Evolutionary conservation across 2,797 vertebrate species (phyloP).

Genomic region (Microcaecilia unicolor): DNA sequence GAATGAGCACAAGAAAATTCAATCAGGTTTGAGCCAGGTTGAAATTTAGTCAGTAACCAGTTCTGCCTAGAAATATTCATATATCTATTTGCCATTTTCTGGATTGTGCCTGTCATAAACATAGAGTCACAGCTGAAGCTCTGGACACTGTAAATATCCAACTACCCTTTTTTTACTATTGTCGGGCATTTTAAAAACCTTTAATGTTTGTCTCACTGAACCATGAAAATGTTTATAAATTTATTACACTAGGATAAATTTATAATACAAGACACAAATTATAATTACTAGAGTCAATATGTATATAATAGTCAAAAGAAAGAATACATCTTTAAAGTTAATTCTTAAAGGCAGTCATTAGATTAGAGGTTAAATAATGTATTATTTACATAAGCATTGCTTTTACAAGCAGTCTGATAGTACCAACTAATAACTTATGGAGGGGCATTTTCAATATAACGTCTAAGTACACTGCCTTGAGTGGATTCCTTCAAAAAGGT

Average conservation of each 20-base stretch:
- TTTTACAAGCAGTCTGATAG: constrained; percentile 32
- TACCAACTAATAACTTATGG: constrained; percentile 16
- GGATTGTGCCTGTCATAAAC: too few species aligned
- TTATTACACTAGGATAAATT: constrained; percentile 39
- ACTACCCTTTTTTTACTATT: constrained; percentile 38
- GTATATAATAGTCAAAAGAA: constrained; percentile 41
- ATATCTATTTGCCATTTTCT: too few species aligned
- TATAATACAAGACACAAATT: constrained; percentile 44
- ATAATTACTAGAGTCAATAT: constrained; percentile 39
- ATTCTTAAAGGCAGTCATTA: constrained; percentile 23
- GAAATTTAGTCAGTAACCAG: too few species aligned
- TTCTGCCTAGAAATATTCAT: too few species aligned
- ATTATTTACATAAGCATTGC: constrained; percentile 21
- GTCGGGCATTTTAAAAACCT: constrained; percentile 48
- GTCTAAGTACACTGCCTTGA: too few species aligned
- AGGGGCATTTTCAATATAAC: too few species aligned
- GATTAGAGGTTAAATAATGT: constrained; percentile 26
- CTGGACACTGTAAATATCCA: constrained; percentile 34
- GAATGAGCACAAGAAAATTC: too few species aligned
- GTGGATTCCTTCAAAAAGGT: too few species aligned
- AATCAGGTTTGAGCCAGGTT: too few species aligned
- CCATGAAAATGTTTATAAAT: constrained; percentile 56
- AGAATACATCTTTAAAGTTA: constrained; percentile 22
- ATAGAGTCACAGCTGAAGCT: too few species aligned
- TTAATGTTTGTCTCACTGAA: constrained; percentile 48